Base-by-base conservation (phyloP, 2,797 vertebrate genomes). In the Pseudomugil gertrudae region DNA sequence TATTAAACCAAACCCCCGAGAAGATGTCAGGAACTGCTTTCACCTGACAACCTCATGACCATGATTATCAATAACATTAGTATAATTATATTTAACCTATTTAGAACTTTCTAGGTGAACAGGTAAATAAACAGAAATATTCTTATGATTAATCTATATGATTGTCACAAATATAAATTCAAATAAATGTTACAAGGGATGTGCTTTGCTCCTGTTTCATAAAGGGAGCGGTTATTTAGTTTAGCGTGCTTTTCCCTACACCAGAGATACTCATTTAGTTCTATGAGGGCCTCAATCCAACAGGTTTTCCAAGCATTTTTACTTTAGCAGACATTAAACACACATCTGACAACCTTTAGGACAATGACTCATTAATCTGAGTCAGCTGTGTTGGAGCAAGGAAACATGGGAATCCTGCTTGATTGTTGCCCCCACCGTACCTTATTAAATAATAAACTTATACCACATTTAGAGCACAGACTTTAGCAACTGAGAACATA, bases 401-500 rank as follows among this genome's bases (percentile, higher is more conserved):
- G 29, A 29, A 3, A 29, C 29, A 29, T 29, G 29, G 29, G 5
- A 29, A 29, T 3, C 29, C 29, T 29, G 29, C 29, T 29, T n/a
- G n/a, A n/a, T n/a, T n/a, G n/a, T n/a, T n/a, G n/a, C n/a, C 29
- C 29, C 4, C 56, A 19, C 43, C 11, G n/a, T n/a, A n/a, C n/a
- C n/a, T n/a, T n/a, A 24, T 2, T 24, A 35, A 57, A 59, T 62
- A 74, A 74, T 57, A 26, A 72, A 19, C 2, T 9, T 40, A 6
- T 33, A 23, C 27, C 24, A 29, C 32, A 59, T 56, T 29, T 51
- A 21, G n/a, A 66, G 29, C 19, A 40, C 32, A 26, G 29, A 3
- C 19, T 33, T 24, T 47, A 60, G 69, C 47, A 64, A 72, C 11
- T 26, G 21, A 62, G 57, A 19, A 58, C 50, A 69, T 57, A 60